phyloP scores from a whole-genome alignment of 2,888 invertebrate species.

The Proisotoma minuta region DNA sequence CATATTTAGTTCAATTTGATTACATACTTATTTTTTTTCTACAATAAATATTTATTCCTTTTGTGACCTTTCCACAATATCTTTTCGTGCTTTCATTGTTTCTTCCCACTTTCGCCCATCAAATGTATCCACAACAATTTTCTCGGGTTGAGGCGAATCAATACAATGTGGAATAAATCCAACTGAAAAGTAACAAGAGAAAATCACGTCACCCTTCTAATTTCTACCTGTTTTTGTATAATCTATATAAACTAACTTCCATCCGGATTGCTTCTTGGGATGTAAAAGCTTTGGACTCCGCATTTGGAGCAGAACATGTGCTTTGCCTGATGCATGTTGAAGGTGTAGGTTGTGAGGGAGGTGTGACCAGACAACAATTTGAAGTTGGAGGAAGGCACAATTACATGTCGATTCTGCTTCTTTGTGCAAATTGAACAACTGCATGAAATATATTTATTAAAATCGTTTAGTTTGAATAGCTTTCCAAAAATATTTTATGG shows the following conservation, averaged over 20 bases:
- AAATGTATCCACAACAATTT: constrained; percentile 30
- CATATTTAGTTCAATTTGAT: too few species aligned
- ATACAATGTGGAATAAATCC: constrained; percentile 44
- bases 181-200: constrained; percentile 1
- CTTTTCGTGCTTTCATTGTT: constrained; percentile 18
- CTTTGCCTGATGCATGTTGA: constrained; percentile 53
- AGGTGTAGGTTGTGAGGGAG: constrained; percentile 52
- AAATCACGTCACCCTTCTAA: neutral
- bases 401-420: constrained; percentile 55
- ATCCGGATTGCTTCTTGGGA: constrained; percentile 55
- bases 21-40: too few species aligned
- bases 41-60: too few species aligned
- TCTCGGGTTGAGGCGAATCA: constrained; percentile 30
- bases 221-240: neutral
- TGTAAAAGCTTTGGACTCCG: constrained; percentile 57
- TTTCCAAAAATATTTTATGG: neutral
- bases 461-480: neutral
- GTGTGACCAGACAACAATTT: constrained; percentile 51
- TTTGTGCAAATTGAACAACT: constrained; percentile 55
- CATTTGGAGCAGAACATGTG: constrained; percentile 54
- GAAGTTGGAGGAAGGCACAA: constrained; percentile 53
- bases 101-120: constrained; percentile 41
- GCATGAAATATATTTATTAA: neutral
- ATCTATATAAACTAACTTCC: constrained; percentile 51
- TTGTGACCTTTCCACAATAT: too few species aligned